These are phyloP conservation scores for Zaprionus ornatus DNA, from an alignment of 1,140 invertebrate species.

Conservation along the genomic window DNA sequence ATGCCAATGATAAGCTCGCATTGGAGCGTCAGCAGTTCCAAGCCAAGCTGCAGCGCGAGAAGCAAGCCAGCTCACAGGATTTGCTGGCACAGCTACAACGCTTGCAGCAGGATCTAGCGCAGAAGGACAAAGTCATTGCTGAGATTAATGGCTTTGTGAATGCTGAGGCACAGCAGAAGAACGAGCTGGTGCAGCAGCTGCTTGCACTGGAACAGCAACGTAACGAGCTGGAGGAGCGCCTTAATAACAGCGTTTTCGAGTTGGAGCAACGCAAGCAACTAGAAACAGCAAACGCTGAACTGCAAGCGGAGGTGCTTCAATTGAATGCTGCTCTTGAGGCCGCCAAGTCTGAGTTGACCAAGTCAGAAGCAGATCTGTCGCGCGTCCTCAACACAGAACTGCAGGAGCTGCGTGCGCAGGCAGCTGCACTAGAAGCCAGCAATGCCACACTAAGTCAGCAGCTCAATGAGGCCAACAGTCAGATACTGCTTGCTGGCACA, in stretches of 20 bases:
- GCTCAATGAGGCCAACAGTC: slow-evolving; percentile 54
- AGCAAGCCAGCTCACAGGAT: slow-evolving; percentile 77
- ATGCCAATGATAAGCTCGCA: slow-evolving; percentile 70
- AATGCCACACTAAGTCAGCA: slow-evolving; percentile 48
- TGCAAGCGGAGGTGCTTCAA: slow-evolving; percentile 72
- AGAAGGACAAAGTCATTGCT: slow-evolving; percentile 75
- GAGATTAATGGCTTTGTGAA: slow-evolving; percentile 72
- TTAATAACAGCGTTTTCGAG: slow-evolving; percentile 77
- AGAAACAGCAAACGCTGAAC: slow-evolving; percentile 68
- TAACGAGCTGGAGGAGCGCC: slow-evolving; percentile 74
- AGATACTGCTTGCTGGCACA: slow-evolving; percentile 49
- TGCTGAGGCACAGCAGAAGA: slow-evolving; percentile 72
- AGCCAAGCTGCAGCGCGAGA: slow-evolving; percentile 64
- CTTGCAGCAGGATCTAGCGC: slow-evolving; percentile 71
- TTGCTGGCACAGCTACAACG: slow-evolving; percentile 69
- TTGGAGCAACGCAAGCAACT: slow-evolving; percentile 73
- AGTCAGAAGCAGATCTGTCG: slow-evolving; percentile 55
- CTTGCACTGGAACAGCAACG: slow-evolving; percentile 68
- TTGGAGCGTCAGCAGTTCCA: slow-evolving; percentile 82
- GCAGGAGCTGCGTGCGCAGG: slow-evolving; percentile 56
- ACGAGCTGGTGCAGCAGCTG: slow-evolving; percentile 67
- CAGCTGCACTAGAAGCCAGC: slow-evolving; percentile 37
- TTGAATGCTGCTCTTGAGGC: slow-evolving; percentile 72
- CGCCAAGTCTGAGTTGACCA: slow-evolving; percentile 53
- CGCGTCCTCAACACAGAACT: slow-evolving; percentile 61